Conservation (phyloP, 2,113 vertebrate species). For the Bubalus kerabau region DNA sequence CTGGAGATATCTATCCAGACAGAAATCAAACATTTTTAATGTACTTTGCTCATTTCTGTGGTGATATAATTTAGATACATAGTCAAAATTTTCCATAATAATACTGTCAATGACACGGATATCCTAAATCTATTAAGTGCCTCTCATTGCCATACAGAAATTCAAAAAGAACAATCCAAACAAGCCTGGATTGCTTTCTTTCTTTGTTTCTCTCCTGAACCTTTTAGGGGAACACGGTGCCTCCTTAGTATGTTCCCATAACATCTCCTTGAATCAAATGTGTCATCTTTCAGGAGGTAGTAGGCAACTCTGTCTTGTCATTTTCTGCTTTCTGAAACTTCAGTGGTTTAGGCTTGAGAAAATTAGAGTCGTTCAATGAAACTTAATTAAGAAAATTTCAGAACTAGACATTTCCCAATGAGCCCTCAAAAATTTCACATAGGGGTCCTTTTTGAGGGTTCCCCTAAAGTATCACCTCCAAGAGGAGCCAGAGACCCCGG, state of each 20-base stretch:
- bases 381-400: not conserved
- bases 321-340: not conserved
- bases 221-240: not conserved
- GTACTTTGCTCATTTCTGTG: not conserved
- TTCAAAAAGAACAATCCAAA: not conserved
- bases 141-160: not conserved
- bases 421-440: not conserved
- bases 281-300: not conserved
- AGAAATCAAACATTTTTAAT: not conserved
- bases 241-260: not conserved
- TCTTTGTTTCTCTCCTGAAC: not conserved
- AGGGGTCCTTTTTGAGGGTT: not conserved
- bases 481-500: fast-evolving
- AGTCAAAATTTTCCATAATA: not conserved
- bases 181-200: not conserved
- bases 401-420: not conserved
- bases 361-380: not conserved
- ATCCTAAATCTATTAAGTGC: not conserved
- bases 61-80: not conserved
- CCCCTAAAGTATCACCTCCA: not conserved
- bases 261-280: not conserved
- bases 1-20: not conserved
- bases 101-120: not conserved
- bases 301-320: not conserved
- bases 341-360: not conserved